A percentile compares a stretch with the other conserved stretches of the same genome.
Conservation (phyloP, 2,113 vertebrate species). For the Oriolus oriolus region DNA sequence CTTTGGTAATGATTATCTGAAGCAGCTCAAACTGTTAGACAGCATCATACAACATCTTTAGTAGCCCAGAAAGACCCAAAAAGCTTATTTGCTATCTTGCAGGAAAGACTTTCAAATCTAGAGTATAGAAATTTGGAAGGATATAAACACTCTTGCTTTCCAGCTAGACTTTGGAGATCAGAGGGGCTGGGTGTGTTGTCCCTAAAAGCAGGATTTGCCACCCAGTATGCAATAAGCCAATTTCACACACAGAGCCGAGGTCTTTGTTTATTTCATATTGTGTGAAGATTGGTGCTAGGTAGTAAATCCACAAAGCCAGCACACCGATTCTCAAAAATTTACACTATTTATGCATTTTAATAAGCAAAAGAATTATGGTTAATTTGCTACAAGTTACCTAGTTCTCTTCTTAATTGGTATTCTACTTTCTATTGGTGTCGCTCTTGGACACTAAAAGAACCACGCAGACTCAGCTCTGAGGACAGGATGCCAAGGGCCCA, state of each 20-base stretch:
- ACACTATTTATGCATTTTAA: background rate
- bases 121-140: background rate
- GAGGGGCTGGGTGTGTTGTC: background rate
- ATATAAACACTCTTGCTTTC: background rate
- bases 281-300: background rate
- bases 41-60: background rate
- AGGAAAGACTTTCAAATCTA: background rate
- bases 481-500: too few species aligned
- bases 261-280: background rate
- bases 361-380: background rate
- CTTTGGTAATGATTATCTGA: background rate
- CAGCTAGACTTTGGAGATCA: background rate
- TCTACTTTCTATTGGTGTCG: background rate
- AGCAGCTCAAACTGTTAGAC: background rate
- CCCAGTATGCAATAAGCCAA: background rate
- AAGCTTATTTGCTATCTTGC: background rate
- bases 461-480: too few species aligned
- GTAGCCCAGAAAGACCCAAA: background rate
- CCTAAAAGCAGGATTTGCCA: accelerated
- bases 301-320: background rate
- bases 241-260: background rate
- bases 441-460: too few species aligned
- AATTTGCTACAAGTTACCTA: background rate
- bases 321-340: background rate
- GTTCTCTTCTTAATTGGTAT: background rate